A percentile compares a stretch with the other conserved stretches of the same genome.
Evolutionary conservation across 2,797 vertebrate species (phyloP).

Genomic region (Sebastes taczanowskii): DNA sequence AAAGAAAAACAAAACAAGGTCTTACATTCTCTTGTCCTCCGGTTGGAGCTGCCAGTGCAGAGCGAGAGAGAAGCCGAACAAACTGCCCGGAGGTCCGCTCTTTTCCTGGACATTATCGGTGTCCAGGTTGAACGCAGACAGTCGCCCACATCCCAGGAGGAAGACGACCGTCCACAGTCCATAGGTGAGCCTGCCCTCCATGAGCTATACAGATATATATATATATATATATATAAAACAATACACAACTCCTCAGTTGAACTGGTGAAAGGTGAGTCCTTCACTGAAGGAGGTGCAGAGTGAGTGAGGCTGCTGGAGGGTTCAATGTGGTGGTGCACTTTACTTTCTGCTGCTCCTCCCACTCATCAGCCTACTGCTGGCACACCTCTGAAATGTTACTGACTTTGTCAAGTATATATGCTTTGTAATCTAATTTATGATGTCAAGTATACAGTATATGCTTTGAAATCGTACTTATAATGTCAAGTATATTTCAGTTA

Average conservation of each 20-base stretch:
- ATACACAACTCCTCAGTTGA: neutral
- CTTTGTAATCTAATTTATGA: neutral
- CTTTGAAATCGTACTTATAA: no score
- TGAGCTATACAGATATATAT: neutral
- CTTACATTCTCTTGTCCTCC: conserved; percentile 85
- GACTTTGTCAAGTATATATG: no score
- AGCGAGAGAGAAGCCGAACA: conserved; percentile 85
- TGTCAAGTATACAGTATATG: no score
- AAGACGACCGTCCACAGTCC: conserved; percentile 57
- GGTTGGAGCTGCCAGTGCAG: conserved; percentile 85
- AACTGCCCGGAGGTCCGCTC: conserved; percentile 82
- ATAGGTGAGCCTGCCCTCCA: conserved; percentile 52
- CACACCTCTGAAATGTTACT: neutral
- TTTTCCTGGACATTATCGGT: conserved; percentile 80
- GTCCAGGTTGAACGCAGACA: conserved; percentile 89
- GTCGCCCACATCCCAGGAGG: conserved; percentile 41
- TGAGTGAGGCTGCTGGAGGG: conserved; percentile 15
- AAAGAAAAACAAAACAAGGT: neutral
- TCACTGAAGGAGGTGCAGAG: conserved; percentile 22
- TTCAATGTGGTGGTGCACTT: conserved; percentile 30
- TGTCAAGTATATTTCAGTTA: no score
- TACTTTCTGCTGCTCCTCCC: conserved; percentile 60
- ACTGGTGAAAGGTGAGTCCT: conserved; percentile 7
- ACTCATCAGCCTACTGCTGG: neutral
- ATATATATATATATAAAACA: no score